Base-by-base conservation (phyloP, 2,113 vertebrate genomes). In the Hemibagrus wyckioides region DNA sequence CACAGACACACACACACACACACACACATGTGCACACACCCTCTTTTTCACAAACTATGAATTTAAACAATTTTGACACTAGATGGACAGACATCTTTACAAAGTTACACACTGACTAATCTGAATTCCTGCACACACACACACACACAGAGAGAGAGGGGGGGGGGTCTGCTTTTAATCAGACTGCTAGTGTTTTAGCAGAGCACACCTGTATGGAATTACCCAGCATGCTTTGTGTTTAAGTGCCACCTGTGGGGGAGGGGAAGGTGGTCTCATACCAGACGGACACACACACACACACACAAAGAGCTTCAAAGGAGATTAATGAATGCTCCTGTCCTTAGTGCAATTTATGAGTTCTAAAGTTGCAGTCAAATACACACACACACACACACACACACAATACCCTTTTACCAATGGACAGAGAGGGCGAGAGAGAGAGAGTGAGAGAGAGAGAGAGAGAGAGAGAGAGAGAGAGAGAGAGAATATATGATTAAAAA, bases 171-270 rank as follows among this genome's bases (percentile, higher is more conserved):
- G 84, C 36, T 71, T 88, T 23, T 61, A 71, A 80, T 85, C 82
- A 85, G 44, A 77, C 28, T 39, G 52, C 44, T 76, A 61, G 86
- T 83, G 1, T 25, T 63, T 33, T 82, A 73, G 85, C 59, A 54
- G 33, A 71, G 80, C 86, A 87, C 86, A 87, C 86, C 86, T 87
- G 86, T 87, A 87, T 83, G 57, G 69, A 71, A 87, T 87, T 87
- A 87, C 86, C 86, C 69, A 82, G 80, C 67, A 87, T 83, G 86
- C 86, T 83, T 76, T 87, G 59, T 82, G 86, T 56, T 65, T 52
- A 76, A 69, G 54, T 67, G 33, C 25, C 85, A 77, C 82, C 67
- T 87, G 25, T 76, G n/a, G 57, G 61, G 56, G 41, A 82, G 65
- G 77, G 69, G 25, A 63, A 13, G 73, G 41, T 76, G 80, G 36